A percentile compares a stretch with the other conserved stretches of the same genome.
phyloP scores from a whole-genome alignment of 2,888 invertebrate genomes.

The Metalampra italica region DNA sequence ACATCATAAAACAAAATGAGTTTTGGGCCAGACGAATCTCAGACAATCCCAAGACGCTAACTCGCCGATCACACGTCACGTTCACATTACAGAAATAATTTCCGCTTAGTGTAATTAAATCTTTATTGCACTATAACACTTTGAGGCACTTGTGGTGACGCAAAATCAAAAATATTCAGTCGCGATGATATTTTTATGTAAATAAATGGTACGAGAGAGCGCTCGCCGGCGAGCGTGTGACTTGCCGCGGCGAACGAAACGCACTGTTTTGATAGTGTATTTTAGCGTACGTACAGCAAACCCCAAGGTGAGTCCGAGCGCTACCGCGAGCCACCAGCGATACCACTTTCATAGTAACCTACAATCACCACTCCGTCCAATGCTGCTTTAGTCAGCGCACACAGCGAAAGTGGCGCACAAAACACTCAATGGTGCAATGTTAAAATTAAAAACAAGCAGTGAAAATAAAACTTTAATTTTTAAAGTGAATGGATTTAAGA shows the following conservation, averaged over 20 bases:
- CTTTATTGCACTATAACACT: slow-evolving; percentile 18
- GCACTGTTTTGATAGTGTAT: slow-evolving; percentile 74
- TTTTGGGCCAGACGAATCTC: slow-evolving; percentile 42
- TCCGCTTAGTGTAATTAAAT: not conserved
- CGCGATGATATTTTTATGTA: slow-evolving; percentile 26
- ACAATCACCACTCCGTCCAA: slow-evolving; percentile 30
- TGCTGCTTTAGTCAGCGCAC: slow-evolving; percentile 27
- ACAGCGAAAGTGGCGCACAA: not conserved
- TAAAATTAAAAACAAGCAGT: not conserved
- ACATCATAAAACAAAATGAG: slow-evolving; percentile 43
- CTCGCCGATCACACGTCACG: slow-evolving; percentile 37
- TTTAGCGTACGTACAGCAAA: slow-evolving; percentile 66
- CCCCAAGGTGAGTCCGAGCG: slow-evolving; percentile 64
- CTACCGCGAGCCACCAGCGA: slow-evolving; percentile 40
- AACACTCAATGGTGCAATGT: not conserved
- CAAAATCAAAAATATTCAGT: slow-evolving; percentile 11
- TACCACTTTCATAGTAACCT: slow-evolving; percentile 37
- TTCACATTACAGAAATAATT: slow-evolving; percentile 35
- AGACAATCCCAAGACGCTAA: slow-evolving; percentile 44
- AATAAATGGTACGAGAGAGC: slow-evolving; percentile 18
- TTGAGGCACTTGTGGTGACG: slow-evolving; percentile 33
- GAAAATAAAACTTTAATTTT: slow-evolving; percentile 16
- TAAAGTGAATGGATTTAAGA: slow-evolving; percentile 26
- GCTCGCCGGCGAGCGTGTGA: slow-evolving; percentile 41
- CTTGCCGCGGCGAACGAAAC: slow-evolving; percentile 44